Evolutionary conservation across 2,797 vertebrate species (phyloP), one percentile per base, ranked within the genome.

Genomic region (Pachyuromys duprasi): DNA sequence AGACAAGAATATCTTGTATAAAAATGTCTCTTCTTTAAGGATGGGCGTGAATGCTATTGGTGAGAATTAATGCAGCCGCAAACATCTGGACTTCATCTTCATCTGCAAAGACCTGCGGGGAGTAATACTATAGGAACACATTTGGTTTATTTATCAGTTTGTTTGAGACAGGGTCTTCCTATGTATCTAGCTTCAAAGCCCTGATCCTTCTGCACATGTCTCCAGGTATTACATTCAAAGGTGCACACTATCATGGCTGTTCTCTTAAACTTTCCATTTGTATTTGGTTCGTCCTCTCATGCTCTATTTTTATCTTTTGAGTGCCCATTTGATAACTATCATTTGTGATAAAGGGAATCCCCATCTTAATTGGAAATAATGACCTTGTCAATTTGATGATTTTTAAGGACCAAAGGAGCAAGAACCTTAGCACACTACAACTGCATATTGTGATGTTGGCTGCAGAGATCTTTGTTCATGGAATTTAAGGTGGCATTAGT

Each of bases 281-380:
- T 39, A 42, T 42, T 80, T 93, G 17, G 8, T 45, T 45, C 60
- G 9, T 45, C 63, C 62, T 80, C 81, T 36, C 12, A 53, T 9
- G 24, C 6, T 57, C 57, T 2, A 26, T 3, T 14, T 18, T 17
- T 14, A 22, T 14, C 45, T 49, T 28, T 9, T 75, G 55, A 81
- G 3, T 45, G 74, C 24, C 70, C 14, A 57, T 14, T 36, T 60
- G 83, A 62, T 93, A 24, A 74, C 33, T 89, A 42, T 62, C 53
- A 45, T 33, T 82, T 96, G 76, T 79, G 26, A 67, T 60, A 83
- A 94, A 69, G 39, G 53, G 39, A 81, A 95, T 91, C 15, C 2
- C 49, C 39, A 4, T 67, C 49, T 93, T 96, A 91, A 65, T 95
- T 72, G n/a, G 39, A 49, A 94, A 87, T 69, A 72, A 65, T 83